Conservation (phyloP, 2,888 invertebrate genomes). For the Busseola fusca region DNA sequence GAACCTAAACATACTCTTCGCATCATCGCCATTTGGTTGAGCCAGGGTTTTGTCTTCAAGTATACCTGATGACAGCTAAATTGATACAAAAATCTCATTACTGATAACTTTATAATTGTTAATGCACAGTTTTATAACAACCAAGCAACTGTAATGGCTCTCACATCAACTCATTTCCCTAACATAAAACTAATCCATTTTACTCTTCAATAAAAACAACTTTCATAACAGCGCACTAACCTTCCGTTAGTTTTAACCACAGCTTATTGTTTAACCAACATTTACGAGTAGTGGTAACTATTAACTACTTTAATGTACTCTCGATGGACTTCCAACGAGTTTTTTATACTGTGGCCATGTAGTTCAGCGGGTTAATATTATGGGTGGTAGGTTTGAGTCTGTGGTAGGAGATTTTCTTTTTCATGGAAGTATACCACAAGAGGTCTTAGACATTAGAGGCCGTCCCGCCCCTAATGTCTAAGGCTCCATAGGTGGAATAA, state of each 20-base stretch:
- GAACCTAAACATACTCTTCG: too few species aligned
- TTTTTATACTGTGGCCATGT: conserved; percentile 32
- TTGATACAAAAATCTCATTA: too few species aligned
- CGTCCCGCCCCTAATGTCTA: background rate
- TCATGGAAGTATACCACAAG: background rate
- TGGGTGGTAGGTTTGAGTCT: background rate
- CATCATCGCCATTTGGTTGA: too few species aligned
- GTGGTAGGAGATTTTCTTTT: background rate
- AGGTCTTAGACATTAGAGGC: too few species aligned
- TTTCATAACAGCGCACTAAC: conserved; percentile 31
- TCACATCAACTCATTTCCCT: conserved; percentile 1
- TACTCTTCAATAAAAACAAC: conserved; percentile 24
- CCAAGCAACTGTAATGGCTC: background rate
- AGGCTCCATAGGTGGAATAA: background rate
- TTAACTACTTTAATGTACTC: conserved; percentile 47
- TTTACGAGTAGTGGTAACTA: conserved; percentile 34
- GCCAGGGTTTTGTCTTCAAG: background rate
- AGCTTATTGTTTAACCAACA: conserved; percentile 49
- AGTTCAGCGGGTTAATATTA: conserved; percentile 15
- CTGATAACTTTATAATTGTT: background rate
- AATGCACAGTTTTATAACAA: background rate
- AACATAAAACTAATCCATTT: conserved; percentile 15
- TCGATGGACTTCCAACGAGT: conserved; percentile 41
- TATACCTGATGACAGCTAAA: background rate
- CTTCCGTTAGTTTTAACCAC: conserved; percentile 34